A percentile compares a stretch with the other conserved stretches of the same genome.
These are phyloP conservation scores for Hirundo rustica DNA, from an alignment of 2,797 vertebrate species.

Conservation along the genomic window DNA sequence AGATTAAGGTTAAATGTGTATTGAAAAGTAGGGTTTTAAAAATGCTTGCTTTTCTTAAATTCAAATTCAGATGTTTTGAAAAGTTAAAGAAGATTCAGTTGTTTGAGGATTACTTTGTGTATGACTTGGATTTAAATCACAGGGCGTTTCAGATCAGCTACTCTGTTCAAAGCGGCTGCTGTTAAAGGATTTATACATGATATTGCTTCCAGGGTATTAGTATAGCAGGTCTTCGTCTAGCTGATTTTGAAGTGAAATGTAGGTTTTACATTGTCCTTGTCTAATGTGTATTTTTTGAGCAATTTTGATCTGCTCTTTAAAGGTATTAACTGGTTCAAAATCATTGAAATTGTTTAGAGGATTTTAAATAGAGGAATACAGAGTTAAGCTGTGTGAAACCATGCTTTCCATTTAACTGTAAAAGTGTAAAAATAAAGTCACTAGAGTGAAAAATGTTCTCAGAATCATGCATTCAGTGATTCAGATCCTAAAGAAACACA, in stretches of 20 bases:
- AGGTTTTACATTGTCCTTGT: constrained; percentile 4
- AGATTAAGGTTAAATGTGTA: constrained; percentile 44
- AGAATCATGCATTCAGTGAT: not conserved
- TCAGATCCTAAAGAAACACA: not conserved
- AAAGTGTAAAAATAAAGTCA: not conserved
- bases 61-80: constrained; percentile 53
- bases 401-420: not conserved
- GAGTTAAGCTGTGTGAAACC: not conserved
- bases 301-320: not conserved
- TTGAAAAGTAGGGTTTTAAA: constrained; percentile 29
- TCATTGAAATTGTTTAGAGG: not conserved
- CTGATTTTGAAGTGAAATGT: constrained; percentile 13
- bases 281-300: not conserved
- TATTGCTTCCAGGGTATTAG: constrained; percentile 38
- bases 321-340: not conserved
- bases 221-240: not conserved
- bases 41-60: constrained; percentile 35
- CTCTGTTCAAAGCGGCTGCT: constrained; percentile 17
- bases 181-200: constrained; percentile 36
- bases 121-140: constrained; percentile 65
- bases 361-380: not conserved
- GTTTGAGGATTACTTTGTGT: constrained; percentile 67
- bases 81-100: constrained; percentile 61
- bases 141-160: constrained; percentile 46
- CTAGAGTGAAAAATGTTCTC: not conserved